A percentile compares a stretch with the other conserved stretches of the same genome.
Evolutionary conservation across 2,888 invertebrate species (phyloP).

Genomic region (Melipona beecheii): DNA sequence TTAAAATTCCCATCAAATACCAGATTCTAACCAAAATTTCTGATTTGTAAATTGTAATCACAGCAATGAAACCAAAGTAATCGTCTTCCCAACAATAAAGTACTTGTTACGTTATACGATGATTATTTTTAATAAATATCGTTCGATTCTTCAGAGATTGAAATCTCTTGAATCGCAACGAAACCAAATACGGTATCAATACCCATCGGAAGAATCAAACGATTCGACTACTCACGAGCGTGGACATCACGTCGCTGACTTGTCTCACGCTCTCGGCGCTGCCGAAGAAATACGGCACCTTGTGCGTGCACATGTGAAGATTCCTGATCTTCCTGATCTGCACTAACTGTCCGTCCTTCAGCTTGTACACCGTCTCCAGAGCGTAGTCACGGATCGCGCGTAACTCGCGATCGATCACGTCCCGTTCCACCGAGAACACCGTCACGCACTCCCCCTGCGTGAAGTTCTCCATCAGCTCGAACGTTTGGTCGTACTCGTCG

Average conservation of each 20-base stretch:
- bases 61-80: no score
- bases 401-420: not conserved
- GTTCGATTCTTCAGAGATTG: not conserved
- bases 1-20: no score
- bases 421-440: constrained; percentile 58
- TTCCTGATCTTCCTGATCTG: constrained; percentile 67
- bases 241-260: constrained; percentile 56
- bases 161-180: no score
- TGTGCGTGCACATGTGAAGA: constrained; percentile 65
- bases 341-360: constrained; percentile 56
- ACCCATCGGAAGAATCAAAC: not conserved
- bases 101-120: no score
- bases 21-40: no score
- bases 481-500: constrained; percentile 55
- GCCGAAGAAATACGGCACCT: constrained; percentile 69
- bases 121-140: not conserved
- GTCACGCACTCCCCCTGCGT: constrained; percentile 71
- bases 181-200: no score
- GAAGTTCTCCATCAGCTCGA: constrained; percentile 70
- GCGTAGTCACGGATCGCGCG: constrained; percentile 16
- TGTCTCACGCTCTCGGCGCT: constrained; percentile 53
- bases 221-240: constrained; percentile 54
- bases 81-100: no score
- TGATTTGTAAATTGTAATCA: no score
- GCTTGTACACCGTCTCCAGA: constrained; percentile 47